Percentiles rank a stretch among this genome's conserved stretches.
These are phyloP conservation scores for Vesta saturnalis DNA, from an alignment of 2,888 invertebrate genomes.

Conservation along the genomic window DNA sequence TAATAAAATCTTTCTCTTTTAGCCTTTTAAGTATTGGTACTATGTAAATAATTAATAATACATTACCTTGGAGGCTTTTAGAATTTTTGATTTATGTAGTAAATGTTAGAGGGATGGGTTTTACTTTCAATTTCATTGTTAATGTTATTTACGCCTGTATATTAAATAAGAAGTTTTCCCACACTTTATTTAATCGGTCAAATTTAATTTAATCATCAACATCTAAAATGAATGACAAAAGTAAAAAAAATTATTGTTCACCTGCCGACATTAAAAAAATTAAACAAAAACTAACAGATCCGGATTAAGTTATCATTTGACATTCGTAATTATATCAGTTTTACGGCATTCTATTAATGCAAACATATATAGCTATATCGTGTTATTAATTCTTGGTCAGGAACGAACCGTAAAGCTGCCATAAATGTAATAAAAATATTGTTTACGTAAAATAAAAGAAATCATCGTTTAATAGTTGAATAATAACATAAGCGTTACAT, in stretches of 20 bases:
- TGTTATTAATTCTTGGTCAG: conserved; percentile 9
- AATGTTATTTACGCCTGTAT: too few relatives aligned
- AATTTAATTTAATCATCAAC: too few relatives aligned
- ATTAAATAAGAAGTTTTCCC: too few relatives aligned
- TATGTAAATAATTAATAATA: too few relatives aligned
- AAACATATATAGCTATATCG: neutral
- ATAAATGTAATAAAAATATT: neutral
- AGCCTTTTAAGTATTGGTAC: too few relatives aligned
- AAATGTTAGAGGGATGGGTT: neutral
- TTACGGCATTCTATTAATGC: neutral
- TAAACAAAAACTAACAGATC: neutral
- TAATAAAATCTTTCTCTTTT: too few relatives aligned
- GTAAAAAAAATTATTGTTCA: too few relatives aligned
- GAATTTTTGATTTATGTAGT: neutral
- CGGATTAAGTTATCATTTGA: neutral
- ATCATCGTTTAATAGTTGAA: neutral
- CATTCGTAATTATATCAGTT: neutral
- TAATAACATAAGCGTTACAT: conserved; percentile 4
- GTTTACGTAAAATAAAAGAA: conserved; percentile 7
- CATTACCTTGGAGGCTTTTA: neutral
- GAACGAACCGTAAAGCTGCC: neutral
- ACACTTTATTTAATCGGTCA: too few relatives aligned
- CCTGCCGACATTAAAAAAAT: neutral
- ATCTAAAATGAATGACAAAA: too few relatives aligned
- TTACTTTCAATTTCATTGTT: neutral